A percentile compares a stretch with the other conserved stretches of the same genome.
Conservation (phyloP, 2,888 invertebrate genomes). For the Thalpophila matura region DNA sequence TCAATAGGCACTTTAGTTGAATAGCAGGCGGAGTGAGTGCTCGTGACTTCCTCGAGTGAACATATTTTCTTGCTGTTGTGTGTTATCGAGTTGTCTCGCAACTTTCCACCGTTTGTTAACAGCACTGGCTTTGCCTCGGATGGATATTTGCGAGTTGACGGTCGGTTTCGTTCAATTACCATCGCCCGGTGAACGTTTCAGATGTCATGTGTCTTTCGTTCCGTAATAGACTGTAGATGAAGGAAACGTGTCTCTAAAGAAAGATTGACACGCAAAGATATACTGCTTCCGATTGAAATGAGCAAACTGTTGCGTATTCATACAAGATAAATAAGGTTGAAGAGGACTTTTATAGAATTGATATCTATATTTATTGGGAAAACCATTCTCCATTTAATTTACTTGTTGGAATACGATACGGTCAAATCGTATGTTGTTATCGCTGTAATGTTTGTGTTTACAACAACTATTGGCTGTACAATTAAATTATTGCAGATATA, state of each 20-base stretch:
- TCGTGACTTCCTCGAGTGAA: constrained; percentile 84
- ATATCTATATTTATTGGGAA: neutral
- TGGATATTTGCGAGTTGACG: constrained; percentile 58
- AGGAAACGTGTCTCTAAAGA: constrained; percentile 19
- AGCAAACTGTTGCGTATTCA: constrained; percentile 15
- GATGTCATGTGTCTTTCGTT: constrained; percentile 56
- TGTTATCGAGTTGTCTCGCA: constrained; percentile 75
- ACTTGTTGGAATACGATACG: constrained; percentile 8
- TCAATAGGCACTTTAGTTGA: constrained; percentile 76
- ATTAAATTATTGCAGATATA: constrained; percentile 56
- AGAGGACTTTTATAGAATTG: neutral
- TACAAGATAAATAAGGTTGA: neutral
- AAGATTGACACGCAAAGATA: constrained; percentile 29
- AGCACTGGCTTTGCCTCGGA: constrained; percentile 49
- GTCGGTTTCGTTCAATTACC: constrained; percentile 68
- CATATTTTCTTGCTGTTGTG: constrained; percentile 76
- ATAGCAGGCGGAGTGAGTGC: constrained; percentile 67
- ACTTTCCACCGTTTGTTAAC: constrained; percentile 84
- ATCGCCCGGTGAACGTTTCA: constrained; percentile 54
- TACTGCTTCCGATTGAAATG: constrained; percentile 5
- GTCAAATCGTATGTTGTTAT: constrained; percentile 30
- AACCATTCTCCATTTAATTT: constrained; percentile 11
- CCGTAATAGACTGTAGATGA: constrained; percentile 36
- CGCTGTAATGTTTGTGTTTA: constrained; percentile 25
- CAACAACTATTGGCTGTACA: constrained; percentile 21